Conservation (phyloP, 2,797 vertebrate genomes). For the Vespertilio murinus region DNA sequence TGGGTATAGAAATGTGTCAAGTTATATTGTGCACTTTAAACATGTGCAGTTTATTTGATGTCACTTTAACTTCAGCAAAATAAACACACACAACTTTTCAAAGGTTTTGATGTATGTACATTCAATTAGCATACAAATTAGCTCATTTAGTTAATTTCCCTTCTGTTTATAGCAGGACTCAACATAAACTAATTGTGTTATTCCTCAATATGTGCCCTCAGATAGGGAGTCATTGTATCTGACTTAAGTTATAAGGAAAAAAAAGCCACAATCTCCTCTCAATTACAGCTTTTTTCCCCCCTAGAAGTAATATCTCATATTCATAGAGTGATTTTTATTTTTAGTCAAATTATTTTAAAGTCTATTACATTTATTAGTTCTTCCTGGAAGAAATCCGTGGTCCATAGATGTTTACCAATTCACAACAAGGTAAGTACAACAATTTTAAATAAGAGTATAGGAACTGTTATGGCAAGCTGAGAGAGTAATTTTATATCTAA, state of each 20-base stretch:
- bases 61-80: background rate
- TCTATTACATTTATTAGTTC: background rate
- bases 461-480: background rate
- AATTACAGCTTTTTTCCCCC: accelerated
- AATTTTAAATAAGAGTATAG: background rate
- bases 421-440: background rate
- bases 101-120: background rate
- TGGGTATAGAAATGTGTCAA: background rate
- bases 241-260: background rate
- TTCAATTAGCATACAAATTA: background rate
- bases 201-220: background rate
- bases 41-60: background rate
- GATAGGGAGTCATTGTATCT: background rate
- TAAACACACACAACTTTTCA: background rate
- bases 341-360: slow-evolving; percentile 12
- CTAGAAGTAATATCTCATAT: background rate
- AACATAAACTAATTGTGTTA: background rate
- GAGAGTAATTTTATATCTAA: background rate
- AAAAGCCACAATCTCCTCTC: background rate
- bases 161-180: background rate
- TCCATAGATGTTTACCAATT: background rate
- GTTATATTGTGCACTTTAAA: background rate
- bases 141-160: background rate
- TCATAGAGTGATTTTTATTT: background rate
- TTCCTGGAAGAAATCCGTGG: background rate